Evolutionary conservation across 2,888 invertebrate species (phyloP), one percentile per base, ranked within the genome.

Genomic region (Kuschelorhynchus macadamiae): DNA sequence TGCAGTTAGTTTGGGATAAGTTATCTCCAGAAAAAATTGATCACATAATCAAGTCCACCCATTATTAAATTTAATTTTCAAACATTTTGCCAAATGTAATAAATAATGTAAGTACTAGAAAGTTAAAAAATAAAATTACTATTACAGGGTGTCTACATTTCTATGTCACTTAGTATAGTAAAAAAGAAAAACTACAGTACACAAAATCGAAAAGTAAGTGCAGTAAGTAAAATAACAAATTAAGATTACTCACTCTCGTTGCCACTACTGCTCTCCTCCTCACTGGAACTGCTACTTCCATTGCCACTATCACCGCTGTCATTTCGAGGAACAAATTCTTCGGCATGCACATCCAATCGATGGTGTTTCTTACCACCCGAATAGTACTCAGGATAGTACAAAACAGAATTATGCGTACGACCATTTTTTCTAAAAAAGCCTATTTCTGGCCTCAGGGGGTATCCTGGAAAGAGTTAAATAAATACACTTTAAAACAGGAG

Each of bases 261-360:
- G 5, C 61, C 63, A 33, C 95, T 87, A 20, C 88, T 88, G 82
- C 94, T 94, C 66, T 71, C 86, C 86, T 75, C 73, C 46, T 78
- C 75, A 67, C 85, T 84, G 86, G 88, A 72, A 86, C 86, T 42
- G 20, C 85, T 86, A 64, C 85, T 88, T 53, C 73, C 75, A 30
- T 73, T 78, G 17, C 74, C 76, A 33, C 74, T 76, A 49, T 76
- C 76, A 7, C 61, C 71, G 47, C 70, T 50, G 68, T 77, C 70
- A 57, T 69, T 65, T 32, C 55, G 68, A 8, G 91, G 91, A 39
- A 91, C 87, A 76, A 91, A 91, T 78, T 89, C 91, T 20, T 86
- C 87, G 9, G 91, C 91, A 79, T 91, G 90, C 20, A 88, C 90
- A 77, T 91, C 90, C 79, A 90, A 87, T 25, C 67, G 17, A 47